phyloP scores from a whole-genome alignment of 2,888 invertebrate species.

The Leptinotarsa haldemani region DNA sequence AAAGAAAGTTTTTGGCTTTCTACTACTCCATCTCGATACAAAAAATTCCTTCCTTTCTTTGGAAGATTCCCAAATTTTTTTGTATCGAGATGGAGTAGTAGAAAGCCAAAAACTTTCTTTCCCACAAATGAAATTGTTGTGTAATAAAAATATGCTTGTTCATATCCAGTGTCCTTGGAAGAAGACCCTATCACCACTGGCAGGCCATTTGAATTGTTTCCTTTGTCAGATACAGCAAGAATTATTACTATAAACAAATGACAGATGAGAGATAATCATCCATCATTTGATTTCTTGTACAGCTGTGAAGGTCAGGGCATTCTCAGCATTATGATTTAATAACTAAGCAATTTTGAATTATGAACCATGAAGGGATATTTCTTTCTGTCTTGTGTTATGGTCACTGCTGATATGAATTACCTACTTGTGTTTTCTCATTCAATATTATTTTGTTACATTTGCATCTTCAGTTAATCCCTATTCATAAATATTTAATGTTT shows the following conservation, averaged over 20 bases:
- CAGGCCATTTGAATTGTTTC: not conserved
- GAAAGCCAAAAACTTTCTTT: too few relatives aligned
- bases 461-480: too few relatives aligned
- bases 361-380: not conserved
- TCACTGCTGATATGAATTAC: not conserved
- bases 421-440: too few relatives aligned
- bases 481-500: too few relatives aligned
- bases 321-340: not conserved
- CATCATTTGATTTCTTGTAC: conserved; percentile 1
- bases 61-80: not conserved
- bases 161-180: too few relatives aligned
- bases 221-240: not conserved
- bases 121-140: too few relatives aligned
- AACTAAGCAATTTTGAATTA: conserved; percentile 7
- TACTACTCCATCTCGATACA: too few relatives aligned
- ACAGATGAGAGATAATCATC: not conserved
- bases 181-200: not conserved
- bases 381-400: not conserved
- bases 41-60: too few relatives aligned
- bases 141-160: not conserved
- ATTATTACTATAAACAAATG: conserved; percentile 11
- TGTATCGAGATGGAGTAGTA: too few relatives aligned
- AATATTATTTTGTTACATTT: too few relatives aligned
- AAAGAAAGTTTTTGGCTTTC: too few relatives aligned
- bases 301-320: conserved; percentile 11